Evolutionary conservation across 1,140 invertebrate species (phyloP).

Genomic region (Caenorhabditis inopinata): DNA sequence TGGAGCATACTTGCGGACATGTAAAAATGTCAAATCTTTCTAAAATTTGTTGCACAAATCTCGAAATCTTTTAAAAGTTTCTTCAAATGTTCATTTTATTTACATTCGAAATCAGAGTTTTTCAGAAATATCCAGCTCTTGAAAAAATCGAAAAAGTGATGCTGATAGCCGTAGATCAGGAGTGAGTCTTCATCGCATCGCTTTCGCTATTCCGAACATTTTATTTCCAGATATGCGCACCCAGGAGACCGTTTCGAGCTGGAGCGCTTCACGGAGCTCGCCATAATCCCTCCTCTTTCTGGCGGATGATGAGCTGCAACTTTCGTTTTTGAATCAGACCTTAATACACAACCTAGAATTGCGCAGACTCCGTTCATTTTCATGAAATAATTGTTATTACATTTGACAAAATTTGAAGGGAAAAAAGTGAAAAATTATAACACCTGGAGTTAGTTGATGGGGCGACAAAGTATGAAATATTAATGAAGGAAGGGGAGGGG

Average conservation of each 20-base stretch:
- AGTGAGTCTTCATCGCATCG: neutral
- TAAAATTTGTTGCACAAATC: too few species aligned
- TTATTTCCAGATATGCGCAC: neutral
- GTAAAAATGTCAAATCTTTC: too few species aligned
- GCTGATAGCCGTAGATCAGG: neutral
- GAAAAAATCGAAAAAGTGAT: neutral
- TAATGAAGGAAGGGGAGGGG: neutral
- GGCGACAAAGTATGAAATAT: neutral
- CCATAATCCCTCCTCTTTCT: neutral
- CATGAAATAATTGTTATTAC: too few species aligned
- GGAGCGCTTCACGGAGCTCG: slow-evolving; percentile 4
- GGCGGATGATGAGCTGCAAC: neutral
- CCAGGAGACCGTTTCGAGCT: slow-evolving; percentile 4
- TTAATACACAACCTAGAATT: too few species aligned
- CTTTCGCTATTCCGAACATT: too few species aligned
- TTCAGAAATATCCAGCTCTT: neutral
- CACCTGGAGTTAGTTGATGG: neutral
- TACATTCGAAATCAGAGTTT: neutral
- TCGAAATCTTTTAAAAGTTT: neutral
- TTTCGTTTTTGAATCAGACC: neutral
- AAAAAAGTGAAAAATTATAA: neutral
- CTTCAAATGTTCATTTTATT: neutral
- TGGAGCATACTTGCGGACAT: too few species aligned
- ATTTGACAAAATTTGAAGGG: too few species aligned
- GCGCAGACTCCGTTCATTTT: too few species aligned